Percentiles rank a stretch among this genome's conserved stretches.
Conservation (phyloP, 2,113 vertebrate genomes). For the Clarias macrocephalus region DNA sequence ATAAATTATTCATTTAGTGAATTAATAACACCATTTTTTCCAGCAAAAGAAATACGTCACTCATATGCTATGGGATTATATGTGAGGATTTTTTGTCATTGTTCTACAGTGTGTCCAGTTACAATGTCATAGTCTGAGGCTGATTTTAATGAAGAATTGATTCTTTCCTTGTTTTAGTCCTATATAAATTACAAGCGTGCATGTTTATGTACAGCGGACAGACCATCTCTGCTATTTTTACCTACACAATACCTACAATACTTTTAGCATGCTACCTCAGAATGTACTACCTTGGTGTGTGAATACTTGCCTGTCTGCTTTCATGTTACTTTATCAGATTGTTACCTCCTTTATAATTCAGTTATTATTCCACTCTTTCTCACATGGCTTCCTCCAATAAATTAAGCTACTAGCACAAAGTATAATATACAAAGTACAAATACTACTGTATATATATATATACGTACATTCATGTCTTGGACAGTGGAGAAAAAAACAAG, state of each 20-base stretch:
- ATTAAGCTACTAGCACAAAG: not conserved
- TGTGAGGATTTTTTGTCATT: not conserved
- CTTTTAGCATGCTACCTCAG: not conserved
- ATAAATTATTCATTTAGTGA: conserved; percentile 30
- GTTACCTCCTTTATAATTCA: not conserved
- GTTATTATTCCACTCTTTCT: not conserved
- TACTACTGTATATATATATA: not conserved
- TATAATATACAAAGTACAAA: conserved; percentile 9
- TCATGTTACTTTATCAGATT: not conserved
- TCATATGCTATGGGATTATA: not conserved
- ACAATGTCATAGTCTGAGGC: not conserved
- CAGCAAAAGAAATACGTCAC: not conserved
- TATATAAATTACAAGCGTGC: not conserved
- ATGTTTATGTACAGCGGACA: not conserved
- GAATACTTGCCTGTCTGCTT: not conserved
- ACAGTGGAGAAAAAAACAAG: not conserved
- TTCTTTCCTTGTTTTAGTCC: not conserved
- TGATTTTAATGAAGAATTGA: not conserved
- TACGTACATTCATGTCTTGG: not conserved
- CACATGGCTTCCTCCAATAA: conserved; percentile 21
- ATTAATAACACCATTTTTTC: not conserved
- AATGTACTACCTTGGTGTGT: not conserved
- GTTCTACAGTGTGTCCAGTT: not conserved
- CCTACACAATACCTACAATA: not conserved
- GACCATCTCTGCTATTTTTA: not conserved